Evolutionary conservation across 2,113 vertebrate species (phyloP), one percentile per base, ranked within the genome.

Genomic region (Ovis canadensis): DNA sequence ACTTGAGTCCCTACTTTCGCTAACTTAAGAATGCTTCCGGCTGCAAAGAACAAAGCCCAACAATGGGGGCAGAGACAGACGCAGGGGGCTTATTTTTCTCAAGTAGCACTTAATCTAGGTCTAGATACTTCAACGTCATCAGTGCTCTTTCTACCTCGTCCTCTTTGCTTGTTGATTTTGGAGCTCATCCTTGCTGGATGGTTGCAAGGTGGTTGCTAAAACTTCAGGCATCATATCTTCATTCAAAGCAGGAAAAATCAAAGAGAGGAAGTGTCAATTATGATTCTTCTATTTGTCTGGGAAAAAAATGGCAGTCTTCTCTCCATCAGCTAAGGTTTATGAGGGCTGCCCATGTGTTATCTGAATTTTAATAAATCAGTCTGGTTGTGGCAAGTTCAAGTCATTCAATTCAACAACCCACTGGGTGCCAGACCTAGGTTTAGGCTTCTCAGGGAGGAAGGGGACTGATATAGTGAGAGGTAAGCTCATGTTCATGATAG

Each of bases 121-220:
- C 21, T 4, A 60, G 74, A 60, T 17, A 27, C 19, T 36, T 57
- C 9, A 2, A 14, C 4, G 48, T 23, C 19, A 5, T 21, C 10
- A 1, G 50, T 43, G 4, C 7, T 7, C 3, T 85, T 67, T 14
- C 74, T 29, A 6, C 2, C 40, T 31, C 1, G 0, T 50, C 29
- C 48, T 54, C 64, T 29, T 59, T n/a, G 40, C 14, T 4, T 25
- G 1, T 6, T 27, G 67, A 4, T 21, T 86, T 88, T 40, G 5
- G 13, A 64, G 27, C n/a, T 85, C 83, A 16, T 33, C 23, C 33
- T 52, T 50, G 3, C 31, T 78, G 50, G n/a, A 21, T 64, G 48
- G 29, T 88, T 57, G 23, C 50, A 97, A 84, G 71, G 33, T 90
- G 45, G 88, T 48, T 81, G 50, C 52, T 71, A 19, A 45, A 29